phyloP scores from a whole-genome alignment of 2,113 vertebrate species.

The Odontesthes bonariensis region DNA sequence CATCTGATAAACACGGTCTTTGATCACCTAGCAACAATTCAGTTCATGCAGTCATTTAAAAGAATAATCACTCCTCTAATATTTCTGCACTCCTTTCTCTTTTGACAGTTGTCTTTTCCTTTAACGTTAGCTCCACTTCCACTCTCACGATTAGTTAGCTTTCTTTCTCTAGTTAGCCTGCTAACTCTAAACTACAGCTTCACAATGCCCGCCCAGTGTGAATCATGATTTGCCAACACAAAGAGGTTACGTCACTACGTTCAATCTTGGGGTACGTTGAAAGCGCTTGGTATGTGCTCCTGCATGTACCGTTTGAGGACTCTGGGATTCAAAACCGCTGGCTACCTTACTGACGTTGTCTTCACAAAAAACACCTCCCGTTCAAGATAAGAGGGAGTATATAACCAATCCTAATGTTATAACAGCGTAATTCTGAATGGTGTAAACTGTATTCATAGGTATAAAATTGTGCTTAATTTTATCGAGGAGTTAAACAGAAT shows the following conservation, averaged over 20 bases:
- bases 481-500: not conserved
- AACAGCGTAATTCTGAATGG: constrained; percentile 36
- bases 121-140: constrained; percentile 72
- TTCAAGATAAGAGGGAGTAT: not conserved
- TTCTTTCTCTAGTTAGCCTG: constrained; percentile 81
- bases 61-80: constrained; percentile 32
- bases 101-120: constrained; percentile 75
- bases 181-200: constrained; percentile 77
- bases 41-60: constrained; percentile 46
- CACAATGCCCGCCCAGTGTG: constrained; percentile 78
- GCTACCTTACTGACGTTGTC: not conserved
- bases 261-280: constrained; percentile 18
- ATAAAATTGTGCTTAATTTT: not conserved
- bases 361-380: not conserved
- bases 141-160: constrained; percentile 81
- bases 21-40: constrained; percentile 34
- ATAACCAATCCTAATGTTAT: not conserved
- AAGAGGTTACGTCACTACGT: constrained; percentile 63
- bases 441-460: constrained; percentile 10
- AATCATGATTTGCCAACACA: constrained; percentile 70
- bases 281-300: constrained; percentile 27
- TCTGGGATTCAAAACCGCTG: not conserved
- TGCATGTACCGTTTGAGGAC: constrained; percentile 19
- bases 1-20: constrained; percentile 72
- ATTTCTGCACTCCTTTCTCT: constrained; percentile 58